Evolutionary conservation across 2,113 vertebrate species (phyloP).

Genomic region (Megalops atlanticus): DNA sequence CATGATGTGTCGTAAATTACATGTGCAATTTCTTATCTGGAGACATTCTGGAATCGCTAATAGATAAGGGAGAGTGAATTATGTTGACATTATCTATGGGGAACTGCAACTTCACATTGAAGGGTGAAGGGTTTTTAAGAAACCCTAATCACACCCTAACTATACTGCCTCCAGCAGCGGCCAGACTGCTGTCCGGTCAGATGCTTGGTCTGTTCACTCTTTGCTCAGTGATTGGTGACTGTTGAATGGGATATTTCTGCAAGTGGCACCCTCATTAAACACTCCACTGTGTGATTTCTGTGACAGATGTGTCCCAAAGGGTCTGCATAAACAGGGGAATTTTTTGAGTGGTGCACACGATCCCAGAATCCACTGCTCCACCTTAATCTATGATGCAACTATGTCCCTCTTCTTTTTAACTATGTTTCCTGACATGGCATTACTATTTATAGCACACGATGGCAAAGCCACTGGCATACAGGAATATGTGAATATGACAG

Average conservation of each 20-base stretch:
- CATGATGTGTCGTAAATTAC: no score
- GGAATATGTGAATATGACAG: no score
- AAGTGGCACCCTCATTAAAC: neutral
- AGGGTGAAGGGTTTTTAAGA: no score
- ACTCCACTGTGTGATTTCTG: neutral
- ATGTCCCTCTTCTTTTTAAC: no score
- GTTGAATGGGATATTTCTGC: neutral
- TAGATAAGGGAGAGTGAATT: neutral
- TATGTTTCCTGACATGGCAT: no score
- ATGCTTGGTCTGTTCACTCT: neutral
- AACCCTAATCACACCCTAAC: no score
- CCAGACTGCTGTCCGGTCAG: neutral
- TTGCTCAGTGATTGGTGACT: neutral
- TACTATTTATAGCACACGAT: neutral
- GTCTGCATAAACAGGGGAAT: neutral
- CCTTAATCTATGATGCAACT: no score
- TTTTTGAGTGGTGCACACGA: neutral
- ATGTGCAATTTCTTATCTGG: neutral
- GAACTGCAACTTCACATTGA: neutral
- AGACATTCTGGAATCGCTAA: neutral
- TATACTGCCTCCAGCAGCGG: no score
- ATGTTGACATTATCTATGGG: neutral
- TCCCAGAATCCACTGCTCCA: neutral
- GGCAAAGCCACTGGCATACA: neutral
- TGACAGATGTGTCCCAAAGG: neutral